Evolutionary conservation across 1,140 invertebrate genomes (phyloP).

Genomic region (Orchestia grillus): DNA sequence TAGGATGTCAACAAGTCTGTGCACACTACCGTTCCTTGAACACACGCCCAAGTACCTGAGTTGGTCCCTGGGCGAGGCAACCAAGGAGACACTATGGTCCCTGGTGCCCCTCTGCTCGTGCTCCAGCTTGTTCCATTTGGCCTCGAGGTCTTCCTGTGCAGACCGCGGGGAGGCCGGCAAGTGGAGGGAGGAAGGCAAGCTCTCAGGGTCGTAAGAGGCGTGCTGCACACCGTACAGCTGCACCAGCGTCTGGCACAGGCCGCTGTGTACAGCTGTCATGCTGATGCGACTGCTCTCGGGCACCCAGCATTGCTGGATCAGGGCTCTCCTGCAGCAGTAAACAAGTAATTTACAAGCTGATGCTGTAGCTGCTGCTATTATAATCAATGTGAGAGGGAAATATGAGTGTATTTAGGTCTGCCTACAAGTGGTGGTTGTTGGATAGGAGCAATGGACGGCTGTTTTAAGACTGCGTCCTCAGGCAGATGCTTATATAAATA

Average conservation of each 20-base stretch:
- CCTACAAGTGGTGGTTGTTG: too few species aligned
- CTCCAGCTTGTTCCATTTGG: constrained; percentile 3
- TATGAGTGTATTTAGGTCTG: too few species aligned
- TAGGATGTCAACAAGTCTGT: too few species aligned
- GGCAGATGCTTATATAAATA: too few species aligned
- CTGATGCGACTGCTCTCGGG: constrained; percentile 39
- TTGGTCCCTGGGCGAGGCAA: neutral
- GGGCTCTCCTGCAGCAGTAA: neutral
- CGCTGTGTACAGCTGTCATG: constrained; percentile 42
- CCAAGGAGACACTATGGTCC: neutral
- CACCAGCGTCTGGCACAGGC: constrained; percentile 9
- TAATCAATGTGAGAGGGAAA: too few species aligned
- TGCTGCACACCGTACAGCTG: constrained; percentile 31
- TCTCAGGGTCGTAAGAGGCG: neutral
- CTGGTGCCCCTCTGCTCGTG: neutral
- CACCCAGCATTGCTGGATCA: constrained; percentile 50
- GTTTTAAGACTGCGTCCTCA: too few species aligned
- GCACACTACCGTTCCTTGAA: neutral
- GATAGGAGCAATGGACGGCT: too few species aligned
- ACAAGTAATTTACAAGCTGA: too few species aligned
- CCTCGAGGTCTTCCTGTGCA: neutral
- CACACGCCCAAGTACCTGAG: neutral
- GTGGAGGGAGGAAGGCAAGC: constrained; percentile 15
- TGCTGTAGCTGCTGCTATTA: too few species aligned
- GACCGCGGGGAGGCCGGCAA: neutral